These are phyloP conservation scores for Pachypanchax playfairii DNA, from an alignment of 2,113 vertebrate genomes.

Conservation along the genomic window DNA sequence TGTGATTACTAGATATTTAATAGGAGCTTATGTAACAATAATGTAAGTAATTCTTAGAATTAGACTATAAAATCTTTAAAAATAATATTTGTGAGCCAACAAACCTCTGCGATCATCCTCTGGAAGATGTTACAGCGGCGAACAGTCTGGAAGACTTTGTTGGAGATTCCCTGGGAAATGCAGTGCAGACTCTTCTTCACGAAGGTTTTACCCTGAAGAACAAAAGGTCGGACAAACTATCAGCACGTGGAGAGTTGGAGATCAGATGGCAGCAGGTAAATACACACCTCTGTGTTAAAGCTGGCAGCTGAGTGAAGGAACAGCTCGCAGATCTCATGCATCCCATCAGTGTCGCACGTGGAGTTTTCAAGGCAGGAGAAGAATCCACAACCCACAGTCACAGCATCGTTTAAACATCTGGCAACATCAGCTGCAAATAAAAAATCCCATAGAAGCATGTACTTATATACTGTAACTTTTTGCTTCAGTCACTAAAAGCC, in stretches of 20 bases:
- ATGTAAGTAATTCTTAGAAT: too few species aligned
- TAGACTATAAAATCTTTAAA: too few species aligned
- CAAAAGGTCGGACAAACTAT: neutral
- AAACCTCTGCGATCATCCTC: constrained; percentile 90
- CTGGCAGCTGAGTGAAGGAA: constrained; percentile 92
- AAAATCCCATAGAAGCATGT: too few species aligned
- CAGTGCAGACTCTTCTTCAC: constrained; percentile 97
- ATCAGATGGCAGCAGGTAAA: constrained; percentile 21
- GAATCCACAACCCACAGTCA: constrained; percentile 91
- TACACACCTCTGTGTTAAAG: constrained; percentile 93
- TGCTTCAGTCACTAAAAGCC: too few species aligned
- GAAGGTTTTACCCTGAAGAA: constrained; percentile 90
- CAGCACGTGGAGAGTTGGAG: constrained; percentile 55
- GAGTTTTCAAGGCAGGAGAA: constrained; percentile 97
- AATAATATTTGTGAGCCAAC: neutral
- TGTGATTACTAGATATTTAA: too few species aligned
- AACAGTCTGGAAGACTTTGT: constrained; percentile 91
- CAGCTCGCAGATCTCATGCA: constrained; percentile 94
- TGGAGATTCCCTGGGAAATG: constrained; percentile 87
- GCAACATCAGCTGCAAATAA: constrained; percentile 85
- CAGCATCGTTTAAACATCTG: constrained; percentile 87
- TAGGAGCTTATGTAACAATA: too few species aligned
- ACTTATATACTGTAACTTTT: too few species aligned
- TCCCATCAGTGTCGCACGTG: constrained; percentile 94
- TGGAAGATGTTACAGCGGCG: constrained; percentile 93